Base-by-base conservation (phyloP, 2,888 invertebrate genomes). In the Pecten maximus region DNA sequence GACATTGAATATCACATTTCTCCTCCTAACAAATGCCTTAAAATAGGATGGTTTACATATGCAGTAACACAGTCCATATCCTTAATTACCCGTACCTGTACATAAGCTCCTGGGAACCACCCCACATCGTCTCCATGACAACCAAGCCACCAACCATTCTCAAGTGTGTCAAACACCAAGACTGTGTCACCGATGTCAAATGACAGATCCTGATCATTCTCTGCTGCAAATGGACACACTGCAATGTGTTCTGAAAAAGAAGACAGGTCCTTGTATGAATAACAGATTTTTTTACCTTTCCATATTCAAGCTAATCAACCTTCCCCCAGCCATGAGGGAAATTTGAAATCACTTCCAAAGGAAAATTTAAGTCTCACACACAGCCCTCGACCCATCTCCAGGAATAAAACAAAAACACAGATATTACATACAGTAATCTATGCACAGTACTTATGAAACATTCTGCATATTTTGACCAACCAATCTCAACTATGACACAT, bases 81-180 rank as follows among this genome's bases (percentile, higher is more conserved):
- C 87, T 16, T 16, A 19, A 40, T 40, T 1, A 40, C 2, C 2
- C 16, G 40, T 89, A 96, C 96, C 95, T 96, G 93, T 0, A 96
- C 96, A 92, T 94, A 95, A 40, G 95, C 91, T 16, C 96, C 96
- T 40, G 96, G 96, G 90, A 96, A 96, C 96, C 96, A 96, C 88
- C 96, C 96, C 40, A 95, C 95, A 40, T 94, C 91, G 15, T 95
- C 94, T 28, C 94, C 95, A 35, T 92, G 92, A 89, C 94, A 93
- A 40, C 96, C 96, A 88, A 95, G 92, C 96, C 96, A 96, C 96
- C 96, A 96, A n/a, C 96, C 96, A 93, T 94, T 96, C 88, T 96
- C 96, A 48, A 95, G 91, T 10, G 93, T 94, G 92, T 96, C 95
- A 60, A 94, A 93, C 28, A 96, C 95, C 19, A 94, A 92, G 44